phyloP scores from a whole-genome alignment of 2,113 vertebrate species.

The Ochotona princeps region DNA sequence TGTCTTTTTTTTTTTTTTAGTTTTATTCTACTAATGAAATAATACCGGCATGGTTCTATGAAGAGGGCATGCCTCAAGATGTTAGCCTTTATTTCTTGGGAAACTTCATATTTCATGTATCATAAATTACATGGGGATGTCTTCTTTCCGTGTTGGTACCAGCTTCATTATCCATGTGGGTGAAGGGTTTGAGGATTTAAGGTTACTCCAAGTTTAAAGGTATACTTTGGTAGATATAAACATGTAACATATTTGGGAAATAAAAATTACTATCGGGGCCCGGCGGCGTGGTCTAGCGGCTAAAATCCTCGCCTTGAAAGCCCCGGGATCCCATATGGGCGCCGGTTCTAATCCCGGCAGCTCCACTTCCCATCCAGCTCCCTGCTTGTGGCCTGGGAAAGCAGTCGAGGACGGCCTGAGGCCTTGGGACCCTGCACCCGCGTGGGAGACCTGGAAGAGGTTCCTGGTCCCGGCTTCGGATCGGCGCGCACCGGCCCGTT shows the following conservation, averaged over 20 bases:
- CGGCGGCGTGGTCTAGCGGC: too few species aligned
- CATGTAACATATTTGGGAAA: background rate
- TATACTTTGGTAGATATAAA: constrained; percentile 56
- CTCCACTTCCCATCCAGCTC: too few species aligned
- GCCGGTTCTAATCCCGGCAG: too few species aligned
- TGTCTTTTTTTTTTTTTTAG: background rate
- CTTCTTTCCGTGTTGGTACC: background rate
- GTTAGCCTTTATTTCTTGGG: background rate
- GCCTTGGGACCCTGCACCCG: too few species aligned
- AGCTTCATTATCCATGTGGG: background rate
- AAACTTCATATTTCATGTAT: background rate
- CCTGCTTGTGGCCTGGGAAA: too few species aligned
- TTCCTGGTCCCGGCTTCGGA: too few species aligned
- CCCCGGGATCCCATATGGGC: too few species aligned
- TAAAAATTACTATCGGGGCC: background rate
- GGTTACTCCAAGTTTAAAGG: background rate
- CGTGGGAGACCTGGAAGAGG: too few species aligned
- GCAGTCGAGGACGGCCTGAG: too few species aligned
- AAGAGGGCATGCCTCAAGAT: background rate
- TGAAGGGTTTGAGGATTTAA: background rate
- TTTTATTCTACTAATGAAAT: background rate
- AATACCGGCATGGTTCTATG: background rate
- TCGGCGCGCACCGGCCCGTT: too few species aligned
- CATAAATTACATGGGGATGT: background rate
- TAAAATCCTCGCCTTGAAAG: too few species aligned